These are phyloP conservation scores for Acropora yongei DNA, from an alignment of 64 coral and sea anemone species.

Conservation along the genomic window DNA sequence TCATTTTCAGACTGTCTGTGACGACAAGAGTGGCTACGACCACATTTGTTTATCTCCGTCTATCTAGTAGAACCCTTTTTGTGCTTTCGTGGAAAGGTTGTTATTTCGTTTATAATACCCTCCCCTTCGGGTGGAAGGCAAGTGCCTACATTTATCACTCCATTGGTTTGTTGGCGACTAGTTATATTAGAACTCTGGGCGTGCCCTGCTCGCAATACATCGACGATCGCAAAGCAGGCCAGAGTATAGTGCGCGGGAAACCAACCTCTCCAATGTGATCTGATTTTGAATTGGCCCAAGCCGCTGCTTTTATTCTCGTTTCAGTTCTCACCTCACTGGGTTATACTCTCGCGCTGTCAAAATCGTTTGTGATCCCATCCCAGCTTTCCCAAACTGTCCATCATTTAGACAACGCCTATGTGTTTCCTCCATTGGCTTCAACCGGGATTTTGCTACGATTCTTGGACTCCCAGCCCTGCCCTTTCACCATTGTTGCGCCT, in stretches of 20 bases:
- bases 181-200: conserved; percentile 36
- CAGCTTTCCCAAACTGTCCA: conserved; percentile 23
- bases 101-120: conserved; percentile 26
- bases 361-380: background rate
- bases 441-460: conserved; percentile 30
- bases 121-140: conserved; percentile 36
- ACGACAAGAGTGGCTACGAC: conserved; percentile 8
- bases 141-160: conserved; percentile 55
- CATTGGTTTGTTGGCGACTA: conserved; percentile 31
- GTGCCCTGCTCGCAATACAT: conserved; percentile 46
- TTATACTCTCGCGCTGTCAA: conserved; percentile 34
- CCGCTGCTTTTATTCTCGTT: conserved; percentile 17
- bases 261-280: background rate
- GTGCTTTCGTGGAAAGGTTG: conserved; percentile 19
- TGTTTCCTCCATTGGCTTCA: conserved; percentile 31
- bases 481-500: conserved; percentile 43
- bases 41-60: background rate
- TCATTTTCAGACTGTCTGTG: background rate
- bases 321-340: conserved; percentile 32
- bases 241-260: background rate
- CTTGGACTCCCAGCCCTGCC: background rate
- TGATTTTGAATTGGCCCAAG: background rate
- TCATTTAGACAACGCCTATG: background rate
- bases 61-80: conserved; percentile 25
- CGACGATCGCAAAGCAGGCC: conserved; percentile 48